Base-by-base conservation (phyloP, 1,140 invertebrate genomes). In the Ceratosolen fusciceps region DNA sequence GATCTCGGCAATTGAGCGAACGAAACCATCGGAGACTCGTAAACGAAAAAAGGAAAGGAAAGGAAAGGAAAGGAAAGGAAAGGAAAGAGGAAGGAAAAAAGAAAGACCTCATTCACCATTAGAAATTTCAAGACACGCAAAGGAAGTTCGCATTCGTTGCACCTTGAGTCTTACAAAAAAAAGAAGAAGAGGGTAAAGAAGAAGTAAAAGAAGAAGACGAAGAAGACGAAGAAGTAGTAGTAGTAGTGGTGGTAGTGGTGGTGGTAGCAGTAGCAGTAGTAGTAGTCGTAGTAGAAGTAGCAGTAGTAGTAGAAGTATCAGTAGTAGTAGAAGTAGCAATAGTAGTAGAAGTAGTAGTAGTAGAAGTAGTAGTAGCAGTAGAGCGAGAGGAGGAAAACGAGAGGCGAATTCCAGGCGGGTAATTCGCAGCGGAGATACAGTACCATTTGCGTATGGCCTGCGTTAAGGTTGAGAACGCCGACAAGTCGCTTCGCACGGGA, bases 81-180 rank as follows among this genome's bases (percentile, higher is more conserved):
- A n/a, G n/a, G n/a, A n/a, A n/a, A n/a, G n/a, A n/a, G n/a, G n/a
- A n/a, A n/a, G n/a, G n/a, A n/a, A n/a, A n/a, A n/a, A n/a, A n/a
- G n/a, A 76, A 56, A 76, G 31, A 76, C 65, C 54, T 56, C 56
- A 60, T 71, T 70, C 75, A 54, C 54, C 52, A 71, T 77, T 77
- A 60, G 75, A 77, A 77, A 77, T 39, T 71, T 56, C 52, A 54
- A 71, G 75, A 71, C 75, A 77, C 75, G 75, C 75, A 77, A 77
- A 71, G 75, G 75, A 77, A 77, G 75, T 77, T 77, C 65, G 26
- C 58, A 76, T 56, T 70, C 75, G 75, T 58, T 77, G 74, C 75
- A 77, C 49, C 34, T 58, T 65, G 60, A 65, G 60, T 65, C 60
- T 37, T 65, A 37, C 34, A 37, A 31, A 31, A 16, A 60, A 21